A percentile compares a stretch with the other conserved stretches of the same genome.
These are phyloP conservation scores for Cenopis cana DNA, from an alignment of 2,888 invertebrate genomes.

Conservation along the genomic window DNA sequence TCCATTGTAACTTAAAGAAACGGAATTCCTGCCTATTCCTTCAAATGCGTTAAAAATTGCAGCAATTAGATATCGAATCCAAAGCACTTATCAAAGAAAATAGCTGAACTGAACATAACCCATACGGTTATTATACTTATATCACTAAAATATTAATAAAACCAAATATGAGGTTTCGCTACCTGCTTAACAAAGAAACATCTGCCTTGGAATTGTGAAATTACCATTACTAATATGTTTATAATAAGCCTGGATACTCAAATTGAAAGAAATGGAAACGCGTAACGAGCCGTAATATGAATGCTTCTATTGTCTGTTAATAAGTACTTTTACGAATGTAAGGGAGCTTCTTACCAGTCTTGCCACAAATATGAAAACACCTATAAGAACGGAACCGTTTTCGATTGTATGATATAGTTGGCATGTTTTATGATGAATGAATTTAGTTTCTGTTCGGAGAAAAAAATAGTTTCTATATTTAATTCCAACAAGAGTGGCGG, in stretches of 20 bases:
- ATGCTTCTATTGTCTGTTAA: constrained; percentile 27
- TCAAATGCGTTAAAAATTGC: neutral
- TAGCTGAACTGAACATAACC: constrained; percentile 20
- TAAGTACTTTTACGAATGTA: constrained; percentile 25
- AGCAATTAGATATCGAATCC: neutral
- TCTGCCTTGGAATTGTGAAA: constrained; percentile 60
- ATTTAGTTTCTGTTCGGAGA: neutral
- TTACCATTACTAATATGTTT: constrained; percentile 68
- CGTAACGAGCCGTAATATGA: constrained; percentile 41
- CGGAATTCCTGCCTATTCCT: neutral
- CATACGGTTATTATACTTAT: constrained; percentile 34
- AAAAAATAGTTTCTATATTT: neutral
- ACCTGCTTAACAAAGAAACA: constrained; percentile 60
- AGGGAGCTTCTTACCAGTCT: neutral
- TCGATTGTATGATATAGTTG: neutral
- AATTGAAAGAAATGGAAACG: constrained; percentile 38
- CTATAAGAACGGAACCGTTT: neutral
- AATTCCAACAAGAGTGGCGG: too few species aligned
- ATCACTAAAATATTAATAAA: constrained; percentile 58
- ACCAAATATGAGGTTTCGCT: constrained; percentile 51
- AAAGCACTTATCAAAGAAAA: constrained; percentile 18
- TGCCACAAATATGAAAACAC: neutral
- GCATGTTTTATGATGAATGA: constrained; percentile 3
- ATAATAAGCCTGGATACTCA: constrained; percentile 58
- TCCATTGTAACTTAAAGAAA: neutral